A percentile compares a stretch with the other conserved stretches of the same genome.
Evolutionary conservation across 2,888 invertebrate genomes (phyloP).

Genomic region (Nematopogon swammerdamellus): DNA sequence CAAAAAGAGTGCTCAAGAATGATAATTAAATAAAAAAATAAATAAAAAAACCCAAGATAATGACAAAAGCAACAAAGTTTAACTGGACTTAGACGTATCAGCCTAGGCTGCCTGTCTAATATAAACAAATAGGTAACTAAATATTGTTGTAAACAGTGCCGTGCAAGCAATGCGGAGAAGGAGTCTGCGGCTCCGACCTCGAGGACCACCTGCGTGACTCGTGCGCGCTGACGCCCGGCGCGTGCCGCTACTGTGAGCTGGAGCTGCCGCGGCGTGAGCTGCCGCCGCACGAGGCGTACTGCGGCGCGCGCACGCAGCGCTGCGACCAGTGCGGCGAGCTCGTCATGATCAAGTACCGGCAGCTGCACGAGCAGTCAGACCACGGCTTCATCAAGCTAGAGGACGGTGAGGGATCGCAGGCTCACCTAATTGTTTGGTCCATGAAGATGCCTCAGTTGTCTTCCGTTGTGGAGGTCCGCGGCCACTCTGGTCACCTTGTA

Average conservation of each 20-base stretch:
- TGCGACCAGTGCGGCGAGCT: constrained; percentile 66
- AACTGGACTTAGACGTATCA: no score
- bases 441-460: no score
- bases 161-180: constrained; percentile 46
- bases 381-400: constrained; percentile 62
- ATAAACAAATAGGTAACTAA: no score
- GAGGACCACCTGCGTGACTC: constrained; percentile 49
- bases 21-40: no score
- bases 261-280: constrained; percentile 59
- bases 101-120: no score
- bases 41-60: no score
- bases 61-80: no score
- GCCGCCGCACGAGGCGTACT: constrained; percentile 63
- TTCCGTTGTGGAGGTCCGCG: no score
- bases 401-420: constrained; percentile 60
- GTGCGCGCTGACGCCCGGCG: constrained; percentile 52
- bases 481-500: no score
- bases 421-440: constrained; percentile 1
- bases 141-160: constrained; percentile 27
- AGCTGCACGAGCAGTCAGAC: constrained; percentile 61
- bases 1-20: no score
- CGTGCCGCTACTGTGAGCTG: constrained; percentile 66
- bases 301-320: constrained; percentile 67
- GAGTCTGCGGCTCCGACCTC: constrained; percentile 43
- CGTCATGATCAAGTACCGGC: constrained; percentile 67